Evolutionary conservation across 1,140 invertebrate genomes (phyloP).

Genomic region (Aphelenchoides avenae): DNA sequence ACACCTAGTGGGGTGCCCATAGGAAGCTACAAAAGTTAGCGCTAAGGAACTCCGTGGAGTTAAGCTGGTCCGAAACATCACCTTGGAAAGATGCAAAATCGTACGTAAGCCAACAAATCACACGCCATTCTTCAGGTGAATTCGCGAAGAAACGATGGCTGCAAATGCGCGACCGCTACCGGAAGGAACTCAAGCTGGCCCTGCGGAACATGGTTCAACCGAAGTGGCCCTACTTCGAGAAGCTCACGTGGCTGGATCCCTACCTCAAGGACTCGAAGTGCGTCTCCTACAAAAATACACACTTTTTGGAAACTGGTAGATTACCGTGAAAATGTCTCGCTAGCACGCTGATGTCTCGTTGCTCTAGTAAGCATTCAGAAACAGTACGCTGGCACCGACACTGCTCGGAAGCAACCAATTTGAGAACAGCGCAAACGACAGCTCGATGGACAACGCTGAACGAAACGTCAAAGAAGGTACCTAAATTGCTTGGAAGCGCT

Average conservation of each 20-base stretch:
- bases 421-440: too few species aligned
- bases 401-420: background rate
- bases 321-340: too few species aligned
- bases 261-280: slow-evolving; percentile 57
- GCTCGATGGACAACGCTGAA: background rate
- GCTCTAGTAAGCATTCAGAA: too few species aligned
- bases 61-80: background rate
- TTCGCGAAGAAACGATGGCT: slow-evolving; percentile 58
- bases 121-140: slow-evolving; percentile 47
- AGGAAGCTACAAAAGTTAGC: background rate
- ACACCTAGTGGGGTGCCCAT: too few species aligned
- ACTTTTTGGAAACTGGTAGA: too few species aligned
- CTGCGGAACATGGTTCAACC: slow-evolving; percentile 40
- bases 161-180: slow-evolving; percentile 54
- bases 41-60: slow-evolving; percentile 10
- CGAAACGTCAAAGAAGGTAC: too few species aligned
- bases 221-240: slow-evolving; percentile 58
- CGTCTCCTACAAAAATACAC: too few species aligned
- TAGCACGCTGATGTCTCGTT: too few species aligned
- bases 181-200: slow-evolving; percentile 55
- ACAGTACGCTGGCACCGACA: background rate
- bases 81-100: too few species aligned
- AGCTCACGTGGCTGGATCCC: slow-evolving; percentile 54
- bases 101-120: slow-evolving; percentile 15
- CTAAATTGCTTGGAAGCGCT: background rate